These are phyloP conservation scores for Nomada goodeniana DNA, from an alignment of 2,888 invertebrate genomes.

Conservation along the genomic window DNA sequence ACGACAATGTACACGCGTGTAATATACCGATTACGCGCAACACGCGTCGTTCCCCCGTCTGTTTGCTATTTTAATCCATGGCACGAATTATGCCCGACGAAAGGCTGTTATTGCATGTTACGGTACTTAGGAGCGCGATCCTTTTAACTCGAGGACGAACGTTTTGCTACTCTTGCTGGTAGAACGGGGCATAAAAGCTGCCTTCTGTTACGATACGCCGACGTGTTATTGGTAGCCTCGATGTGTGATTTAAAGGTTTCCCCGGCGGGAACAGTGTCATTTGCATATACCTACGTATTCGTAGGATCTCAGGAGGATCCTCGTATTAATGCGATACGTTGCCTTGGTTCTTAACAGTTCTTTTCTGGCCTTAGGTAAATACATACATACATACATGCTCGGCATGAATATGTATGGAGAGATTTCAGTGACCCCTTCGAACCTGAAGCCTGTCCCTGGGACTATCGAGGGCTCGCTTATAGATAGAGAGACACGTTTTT, in stretches of 20 bases:
- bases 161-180: conserved; percentile 43
- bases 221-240: conserved; percentile 70
- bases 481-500: conserved; percentile 15
- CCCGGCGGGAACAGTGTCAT: conserved; percentile 64
- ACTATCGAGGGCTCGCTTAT: conserved; percentile 40
- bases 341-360: conserved; percentile 72
- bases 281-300: conserved; percentile 75
- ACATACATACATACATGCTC: conserved; percentile 30
- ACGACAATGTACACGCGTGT: conserved; percentile 3
- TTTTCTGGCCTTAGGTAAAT: conserved; percentile 74
- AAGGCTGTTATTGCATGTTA: conserved; percentile 59
- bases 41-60: conserved; percentile 25
- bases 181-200: conserved; percentile 43
- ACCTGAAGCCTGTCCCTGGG: conserved; percentile 51
- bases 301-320: conserved; percentile 69
- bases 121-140: conserved; percentile 57
- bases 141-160: conserved; percentile 46
- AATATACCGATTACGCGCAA: conserved; percentile 26
- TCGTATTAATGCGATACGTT: conserved; percentile 74
- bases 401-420: conserved; percentile 71
- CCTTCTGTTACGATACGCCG: conserved; percentile 53
- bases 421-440: conserved; percentile 61
- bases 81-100: conserved; percentile 40
- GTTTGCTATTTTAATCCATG: conserved; percentile 55
- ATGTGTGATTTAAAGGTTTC: conserved; percentile 72